Conservation (phyloP, 2,888 invertebrate species). For the Lasioglossum figueresi region DNA sequence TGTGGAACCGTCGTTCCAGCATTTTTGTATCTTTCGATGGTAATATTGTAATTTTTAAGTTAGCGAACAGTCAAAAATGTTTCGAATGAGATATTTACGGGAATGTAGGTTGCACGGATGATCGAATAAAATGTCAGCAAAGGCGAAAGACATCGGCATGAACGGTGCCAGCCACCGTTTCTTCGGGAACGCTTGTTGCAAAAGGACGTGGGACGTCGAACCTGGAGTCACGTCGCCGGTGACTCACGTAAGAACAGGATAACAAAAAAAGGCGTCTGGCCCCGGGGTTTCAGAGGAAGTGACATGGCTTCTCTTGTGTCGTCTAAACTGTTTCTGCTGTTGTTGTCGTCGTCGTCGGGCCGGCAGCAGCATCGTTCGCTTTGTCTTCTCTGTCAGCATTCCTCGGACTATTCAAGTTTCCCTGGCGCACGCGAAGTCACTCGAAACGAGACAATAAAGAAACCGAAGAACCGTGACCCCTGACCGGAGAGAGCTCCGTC, state of each 20-base stretch:
- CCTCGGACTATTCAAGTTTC: constrained; percentile 32
- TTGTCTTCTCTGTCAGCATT: constrained; percentile 41
- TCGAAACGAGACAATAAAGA: constrained; percentile 52
- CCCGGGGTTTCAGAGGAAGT: constrained; percentile 63
- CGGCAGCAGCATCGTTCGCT: constrained; percentile 30
- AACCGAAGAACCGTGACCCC: constrained; percentile 61
- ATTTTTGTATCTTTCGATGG: background rate
- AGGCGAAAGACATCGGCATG: background rate
- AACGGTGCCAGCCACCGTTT: constrained; percentile 67
- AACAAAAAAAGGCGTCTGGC: constrained; percentile 47
- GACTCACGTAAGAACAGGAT: constrained; percentile 52
- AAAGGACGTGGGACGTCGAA: constrained; percentile 17
- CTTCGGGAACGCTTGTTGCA: constrained; percentile 60
- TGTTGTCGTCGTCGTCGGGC: constrained; percentile 29
- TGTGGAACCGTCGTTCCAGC: background rate
- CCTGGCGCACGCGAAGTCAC: constrained; percentile 20
- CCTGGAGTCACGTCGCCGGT: constrained; percentile 27
- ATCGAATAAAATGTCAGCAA: background rate
- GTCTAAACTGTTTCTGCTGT: constrained; percentile 54
- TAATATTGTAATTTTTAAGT: no score
- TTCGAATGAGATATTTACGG: background rate
- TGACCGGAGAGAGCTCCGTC: constrained; percentile 41
- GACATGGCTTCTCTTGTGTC: constrained; percentile 65
- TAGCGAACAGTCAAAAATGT: no score
- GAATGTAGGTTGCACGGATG: background rate